Conservation (phyloP, 2,113 vertebrate genomes). For the Crypturellus undulatus region DNA sequence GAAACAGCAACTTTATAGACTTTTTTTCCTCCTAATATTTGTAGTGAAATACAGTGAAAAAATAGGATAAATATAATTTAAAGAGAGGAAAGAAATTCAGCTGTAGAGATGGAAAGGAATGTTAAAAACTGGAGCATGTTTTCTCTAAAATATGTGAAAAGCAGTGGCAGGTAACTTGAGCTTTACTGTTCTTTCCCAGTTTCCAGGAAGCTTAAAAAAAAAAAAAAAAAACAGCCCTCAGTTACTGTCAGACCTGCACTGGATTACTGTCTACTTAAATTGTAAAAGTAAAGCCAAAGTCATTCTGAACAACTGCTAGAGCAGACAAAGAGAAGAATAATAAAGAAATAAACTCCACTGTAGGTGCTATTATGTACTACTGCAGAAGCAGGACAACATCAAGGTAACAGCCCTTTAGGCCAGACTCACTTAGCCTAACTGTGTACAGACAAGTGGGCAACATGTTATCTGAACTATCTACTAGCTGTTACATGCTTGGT, state of each 20-base stretch:
- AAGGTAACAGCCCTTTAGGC: constrained; percentile 2
- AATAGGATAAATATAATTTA: neutral
- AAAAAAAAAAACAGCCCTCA: neutral
- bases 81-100: neutral
- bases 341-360: neutral
- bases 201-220: neutral
- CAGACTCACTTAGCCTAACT: constrained; percentile 5
- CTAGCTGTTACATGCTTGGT: neutral
- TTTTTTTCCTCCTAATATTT: neutral
- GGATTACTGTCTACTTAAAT: neutral
- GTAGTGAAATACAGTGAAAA: neutral
- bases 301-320: neutral
- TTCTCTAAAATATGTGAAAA: neutral
- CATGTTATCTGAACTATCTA: neutral
- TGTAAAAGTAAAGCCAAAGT: constrained; percentile 24
- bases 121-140: neutral
- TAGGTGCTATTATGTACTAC: neutral
- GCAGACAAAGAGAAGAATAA: constrained; percentile 19
- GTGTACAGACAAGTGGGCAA: neutral
- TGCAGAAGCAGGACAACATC: constrained; percentile 2
- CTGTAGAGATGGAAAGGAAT: neutral
- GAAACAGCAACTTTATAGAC: neutral
- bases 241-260: neutral
- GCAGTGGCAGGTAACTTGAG: neutral
- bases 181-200: neutral